These are phyloP conservation scores for Trichonephila inaurata DNA, from an alignment of 1,140 invertebrate species.

Conservation along the genomic window DNA sequence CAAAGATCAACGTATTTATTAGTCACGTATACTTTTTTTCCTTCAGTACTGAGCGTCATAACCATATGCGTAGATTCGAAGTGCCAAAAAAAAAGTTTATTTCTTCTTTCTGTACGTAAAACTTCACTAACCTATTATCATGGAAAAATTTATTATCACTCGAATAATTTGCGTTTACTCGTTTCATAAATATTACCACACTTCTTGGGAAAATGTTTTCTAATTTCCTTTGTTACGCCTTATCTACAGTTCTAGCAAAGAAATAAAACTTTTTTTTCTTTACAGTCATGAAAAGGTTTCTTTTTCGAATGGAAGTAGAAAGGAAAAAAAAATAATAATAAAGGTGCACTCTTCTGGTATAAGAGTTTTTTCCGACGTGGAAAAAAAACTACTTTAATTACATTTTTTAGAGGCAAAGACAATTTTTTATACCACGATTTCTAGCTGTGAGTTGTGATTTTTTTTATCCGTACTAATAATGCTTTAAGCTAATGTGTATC, in stretches of 20 bases:
- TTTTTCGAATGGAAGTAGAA: neutral
- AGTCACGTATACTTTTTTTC: neutral
- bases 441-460: neutral
- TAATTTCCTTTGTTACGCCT: neutral
- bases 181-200: slow-evolving; percentile 8
- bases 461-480: slow-evolving; percentile 9
- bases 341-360: neutral
- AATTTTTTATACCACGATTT: slow-evolving; percentile 30
- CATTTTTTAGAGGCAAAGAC: slow-evolving; percentile 5
- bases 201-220: neutral
- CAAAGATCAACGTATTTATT: neutral
- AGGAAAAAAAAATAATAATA: slow-evolving; percentile 11
- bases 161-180: slow-evolving; percentile 15
- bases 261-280: neutral
- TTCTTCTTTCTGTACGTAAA: neutral
- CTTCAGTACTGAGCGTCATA: neutral
- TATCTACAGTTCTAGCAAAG: neutral
- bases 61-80: neutral
- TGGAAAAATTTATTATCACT: neutral
- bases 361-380: neutral
- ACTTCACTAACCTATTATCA: neutral
- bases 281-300: neutral
- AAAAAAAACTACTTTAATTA: slow-evolving; percentile 50
- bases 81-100: neutral
- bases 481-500: slow-evolving; percentile 27